These are phyloP conservation scores for Leiothrix lutea DNA, from an alignment of 2,113 vertebrate genomes.

Conservation along the genomic window DNA sequence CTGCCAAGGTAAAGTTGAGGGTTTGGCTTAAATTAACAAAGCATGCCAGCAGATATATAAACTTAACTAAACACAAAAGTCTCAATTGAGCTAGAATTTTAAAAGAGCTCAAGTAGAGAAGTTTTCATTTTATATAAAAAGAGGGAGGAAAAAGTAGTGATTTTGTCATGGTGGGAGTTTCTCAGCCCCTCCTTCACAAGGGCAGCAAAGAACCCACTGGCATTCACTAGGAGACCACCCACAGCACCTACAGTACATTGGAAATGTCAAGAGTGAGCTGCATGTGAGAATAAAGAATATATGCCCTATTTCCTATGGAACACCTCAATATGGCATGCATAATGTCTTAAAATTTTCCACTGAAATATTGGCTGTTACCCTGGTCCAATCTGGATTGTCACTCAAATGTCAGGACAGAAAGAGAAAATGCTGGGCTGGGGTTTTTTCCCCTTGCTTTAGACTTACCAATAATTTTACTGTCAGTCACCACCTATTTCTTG, in stretches of 20 bases:
- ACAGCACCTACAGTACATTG: neutral
- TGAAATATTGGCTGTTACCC: neutral
- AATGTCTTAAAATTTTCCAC: conserved; percentile 33
- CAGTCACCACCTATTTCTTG: neutral
- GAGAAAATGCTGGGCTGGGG: neutral
- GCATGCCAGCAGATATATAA: conserved; percentile 42
- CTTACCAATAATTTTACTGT: neutral
- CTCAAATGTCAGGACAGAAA: neutral
- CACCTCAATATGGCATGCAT: conserved; percentile 30
- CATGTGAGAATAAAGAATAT: conserved; percentile 12
- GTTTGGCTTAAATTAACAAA: conserved; percentile 46
- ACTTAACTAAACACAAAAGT: conserved; percentile 35
- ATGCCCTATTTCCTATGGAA: conserved; percentile 22
- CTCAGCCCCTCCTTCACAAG: neutral
- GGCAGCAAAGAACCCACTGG: neutral
- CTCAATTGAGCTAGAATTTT: neutral
- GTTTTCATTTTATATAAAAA: conserved; percentile 22
- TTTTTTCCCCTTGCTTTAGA: neutral
- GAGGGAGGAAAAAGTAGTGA: neutral
- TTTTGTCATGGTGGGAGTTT: neutral
- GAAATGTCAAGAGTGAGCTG: conserved; percentile 13
- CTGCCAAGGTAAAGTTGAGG: conserved; percentile 55
- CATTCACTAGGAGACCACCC: neutral
- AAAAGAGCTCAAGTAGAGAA: neutral
- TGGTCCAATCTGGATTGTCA: neutral